A percentile compares a stretch with the other conserved stretches of the same genome.
Evolutionary conservation across 92 coral and sea anemone genomes (phyloP).

Genomic region (Meandrina meandrites): DNA sequence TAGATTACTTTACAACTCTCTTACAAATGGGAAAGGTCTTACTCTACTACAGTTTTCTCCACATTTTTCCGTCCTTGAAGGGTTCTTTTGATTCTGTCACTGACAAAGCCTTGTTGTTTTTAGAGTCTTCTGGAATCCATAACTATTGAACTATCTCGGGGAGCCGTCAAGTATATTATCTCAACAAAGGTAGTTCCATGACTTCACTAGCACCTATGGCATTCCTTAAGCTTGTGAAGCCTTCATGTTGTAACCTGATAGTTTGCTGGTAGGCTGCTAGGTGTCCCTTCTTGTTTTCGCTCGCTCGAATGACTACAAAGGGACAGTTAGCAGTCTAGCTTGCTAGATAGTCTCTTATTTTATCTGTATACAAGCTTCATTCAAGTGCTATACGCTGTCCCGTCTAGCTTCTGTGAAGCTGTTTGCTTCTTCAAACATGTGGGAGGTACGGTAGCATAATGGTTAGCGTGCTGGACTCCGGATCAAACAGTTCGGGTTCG

Average conservation of each 20-base stretch:
- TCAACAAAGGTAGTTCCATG: constrained; percentile 57
- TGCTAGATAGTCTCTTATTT: too few species aligned
- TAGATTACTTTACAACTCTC: not conserved
- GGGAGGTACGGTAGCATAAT: too few species aligned
- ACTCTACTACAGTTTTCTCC: not conserved
- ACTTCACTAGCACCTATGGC: too few species aligned
- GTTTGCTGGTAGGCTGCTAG: not conserved
- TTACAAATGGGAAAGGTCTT: not conserved
- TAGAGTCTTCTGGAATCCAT: constrained; percentile 57
- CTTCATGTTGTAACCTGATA: not conserved
- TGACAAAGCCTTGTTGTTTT: not conserved
- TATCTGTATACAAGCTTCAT: too few species aligned
- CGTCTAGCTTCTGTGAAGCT: too few species aligned
- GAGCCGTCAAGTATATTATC: constrained; percentile 62
- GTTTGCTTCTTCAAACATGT: too few species aligned
- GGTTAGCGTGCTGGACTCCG: too few species aligned
- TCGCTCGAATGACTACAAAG: too few species aligned
- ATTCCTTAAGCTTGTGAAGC: not conserved
- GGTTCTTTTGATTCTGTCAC: not conserved
- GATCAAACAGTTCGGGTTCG: too few species aligned
- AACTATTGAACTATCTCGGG: constrained; percentile 37
- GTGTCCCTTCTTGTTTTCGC: too few species aligned
- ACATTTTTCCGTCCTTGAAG: not conserved
- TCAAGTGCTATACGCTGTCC: too few species aligned
- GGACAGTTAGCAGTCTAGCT: too few species aligned